Evolutionary conservation across 1,140 invertebrate species (phyloP), one percentile per base, ranked within the genome.

Genomic region (Drosophila willistoni): DNA sequence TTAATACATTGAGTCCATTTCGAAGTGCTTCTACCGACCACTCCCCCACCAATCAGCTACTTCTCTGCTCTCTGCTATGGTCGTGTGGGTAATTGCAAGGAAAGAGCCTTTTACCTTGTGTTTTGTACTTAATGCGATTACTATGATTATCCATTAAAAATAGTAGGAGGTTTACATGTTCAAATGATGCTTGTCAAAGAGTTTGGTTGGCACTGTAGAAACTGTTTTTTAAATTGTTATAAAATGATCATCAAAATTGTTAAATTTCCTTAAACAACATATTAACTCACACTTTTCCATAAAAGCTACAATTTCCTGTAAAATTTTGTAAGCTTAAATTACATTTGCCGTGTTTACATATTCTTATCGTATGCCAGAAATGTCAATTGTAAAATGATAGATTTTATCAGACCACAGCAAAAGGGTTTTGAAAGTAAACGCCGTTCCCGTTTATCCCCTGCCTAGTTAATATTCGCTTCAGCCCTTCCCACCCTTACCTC

Each of bases 1-100:
- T 77, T 77, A 77, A 74, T 64, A 77, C 64, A 67, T 77, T 71
- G 67, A 66, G 62, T 73, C 72, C 68, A 74, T 63, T 74, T 74
- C 67, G 39, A 74, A 71, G 47, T 25, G 25, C 44, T 44, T 60
- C 34, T 13, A 10, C 33, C 7, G n/a, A 7, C 5, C 6, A 29
- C 41, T 12, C 55, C 57, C 64, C 13, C 13, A 54, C 22, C 39
- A 44, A 34, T 2, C 34, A 19, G 44, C 71, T 33, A 66, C 62
- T 41, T 47, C 29, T 57, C 42, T 59, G 61, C 54, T 74, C 67
- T 51, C 34, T 29, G 29, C 3, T 77, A 71, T 71, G 63, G 68
- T 64, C 54, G 39, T 29, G 56, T 13, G 14, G 67, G 54, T n/a
- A 44, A 29, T 42, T 64, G 39, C 61, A 22, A 51, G 17, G 19